phyloP scores from a whole-genome alignment of 2,113 vertebrate genomes.

The Strix uralensis region DNA sequence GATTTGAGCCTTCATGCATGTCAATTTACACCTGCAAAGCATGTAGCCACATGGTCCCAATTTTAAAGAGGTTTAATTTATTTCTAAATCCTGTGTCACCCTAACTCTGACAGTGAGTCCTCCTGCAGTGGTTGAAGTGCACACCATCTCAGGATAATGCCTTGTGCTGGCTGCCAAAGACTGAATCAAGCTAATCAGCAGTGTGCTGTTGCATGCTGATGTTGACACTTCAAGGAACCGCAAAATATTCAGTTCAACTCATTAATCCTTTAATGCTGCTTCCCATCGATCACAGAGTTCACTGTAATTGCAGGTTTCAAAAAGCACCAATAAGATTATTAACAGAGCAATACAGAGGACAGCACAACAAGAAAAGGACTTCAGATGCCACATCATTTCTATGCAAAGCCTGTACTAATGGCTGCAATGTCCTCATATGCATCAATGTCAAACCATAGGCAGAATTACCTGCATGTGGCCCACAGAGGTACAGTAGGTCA shows the following conservation, averaged over 20 bases:
- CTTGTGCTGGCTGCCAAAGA: background rate
- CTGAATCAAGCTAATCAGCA: background rate
- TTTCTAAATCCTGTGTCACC: background rate
- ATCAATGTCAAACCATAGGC: background rate
- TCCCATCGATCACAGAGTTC: background rate
- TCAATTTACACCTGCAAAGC: background rate
- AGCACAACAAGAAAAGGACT: background rate
- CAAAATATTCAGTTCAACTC: constrained; percentile 5
- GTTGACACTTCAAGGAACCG: constrained; percentile 14
- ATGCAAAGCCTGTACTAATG: background rate
- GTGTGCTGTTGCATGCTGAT: background rate
- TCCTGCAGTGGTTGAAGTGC: background rate
- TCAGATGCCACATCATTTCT: background rate
- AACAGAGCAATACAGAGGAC: background rate
- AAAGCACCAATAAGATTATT: background rate
- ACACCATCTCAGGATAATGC: background rate
- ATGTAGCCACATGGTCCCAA: background rate
- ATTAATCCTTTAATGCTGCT: constrained; percentile 34
- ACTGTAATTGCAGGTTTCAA: constrained; percentile 5
- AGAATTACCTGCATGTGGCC: background rate
- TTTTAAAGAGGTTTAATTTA: background rate
- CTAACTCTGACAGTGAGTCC: background rate
- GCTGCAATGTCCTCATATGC: background rate
- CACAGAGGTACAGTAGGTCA: background rate
- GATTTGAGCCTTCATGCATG: background rate